Percentiles rank a stretch among this genome's conserved stretches.
Evolutionary conservation across 2,797 vertebrate species (phyloP).

Genomic region (Dipus sagitta): DNA sequence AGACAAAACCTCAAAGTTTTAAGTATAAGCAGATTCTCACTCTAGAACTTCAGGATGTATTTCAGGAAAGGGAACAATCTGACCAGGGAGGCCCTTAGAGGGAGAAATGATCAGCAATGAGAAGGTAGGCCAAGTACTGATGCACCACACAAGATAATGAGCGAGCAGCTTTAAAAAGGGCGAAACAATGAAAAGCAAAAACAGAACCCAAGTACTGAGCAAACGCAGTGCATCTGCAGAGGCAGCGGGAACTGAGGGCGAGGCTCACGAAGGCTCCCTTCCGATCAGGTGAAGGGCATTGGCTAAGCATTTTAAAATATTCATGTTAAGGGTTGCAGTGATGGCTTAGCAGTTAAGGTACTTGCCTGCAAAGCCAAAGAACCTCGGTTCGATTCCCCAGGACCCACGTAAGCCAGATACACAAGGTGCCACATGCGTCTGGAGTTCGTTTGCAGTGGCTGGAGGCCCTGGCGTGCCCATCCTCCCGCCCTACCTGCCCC

Average conservation of each 20-base stretch:
- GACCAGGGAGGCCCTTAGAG: neutral
- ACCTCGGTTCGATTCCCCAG: too few species aligned
- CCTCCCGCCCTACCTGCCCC: too few species aligned
- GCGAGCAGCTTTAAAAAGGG: neutral
- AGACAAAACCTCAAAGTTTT: conserved; percentile 24
- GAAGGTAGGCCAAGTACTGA: neutral
- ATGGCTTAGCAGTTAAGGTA: too few species aligned
- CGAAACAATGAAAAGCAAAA: neutral
- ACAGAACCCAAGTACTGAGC: neutral
- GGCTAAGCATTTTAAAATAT: conserved; percentile 61
- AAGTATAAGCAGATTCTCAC: neutral
- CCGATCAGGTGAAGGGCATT: conserved; percentile 33
- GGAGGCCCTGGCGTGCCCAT: too few species aligned
- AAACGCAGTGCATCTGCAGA: neutral
- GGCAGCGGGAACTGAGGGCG: neutral
- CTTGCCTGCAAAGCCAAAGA: too few species aligned
- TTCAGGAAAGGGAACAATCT: neutral
- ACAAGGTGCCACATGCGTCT: too few species aligned
- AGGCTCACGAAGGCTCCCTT: neutral
- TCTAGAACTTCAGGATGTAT: neutral
- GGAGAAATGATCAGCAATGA: neutral
- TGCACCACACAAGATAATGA: neutral
- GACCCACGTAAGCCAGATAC: too few species aligned
- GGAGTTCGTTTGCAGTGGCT: too few species aligned
- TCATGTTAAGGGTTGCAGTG: conserved; percentile 8